Evolutionary conservation across 2,888 invertebrate genomes (phyloP), one percentile per base, ranked within the genome.

Genomic region (Eugnorisma glareosa): DNA sequence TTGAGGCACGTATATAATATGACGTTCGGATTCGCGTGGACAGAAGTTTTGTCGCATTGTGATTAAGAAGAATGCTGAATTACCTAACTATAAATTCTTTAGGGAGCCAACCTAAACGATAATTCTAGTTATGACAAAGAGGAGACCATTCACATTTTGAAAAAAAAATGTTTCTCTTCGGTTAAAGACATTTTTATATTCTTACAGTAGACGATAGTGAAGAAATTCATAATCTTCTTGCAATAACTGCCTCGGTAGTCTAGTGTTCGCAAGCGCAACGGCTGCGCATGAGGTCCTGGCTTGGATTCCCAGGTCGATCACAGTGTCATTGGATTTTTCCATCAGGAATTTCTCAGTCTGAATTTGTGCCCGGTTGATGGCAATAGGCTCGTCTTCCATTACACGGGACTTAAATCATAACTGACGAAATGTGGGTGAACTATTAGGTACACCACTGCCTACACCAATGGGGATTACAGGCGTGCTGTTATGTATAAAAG

Each of bases 41-140:
- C 37, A 67, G 51, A 75, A 81, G 69, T 80, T 69, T 81, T 31
- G 40, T 67, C n/a, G 40, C 28, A 37, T 81, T 61, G 28, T 45
- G 45, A 37, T 67, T 28, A 31, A 59, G 45, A 3, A 40, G n/a
- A 64, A 57, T 48, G 35, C 18, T 7, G 10, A 59, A 13, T 59
- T 40, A 40, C 63, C 15, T n/a, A 7, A 37, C 63, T 63, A 35
- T 24, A 37, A 37, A 37, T 40, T 64, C 40, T 40, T 40, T 15
- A 8, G 64, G n/a, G 64, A 40, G 35, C n/a, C 40, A 40, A 18
- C 15, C 10, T 35, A 37, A 24, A 35, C 31, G 3, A 51, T 43
- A 64, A 64, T 37, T 37, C 4, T 8, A 28, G 21, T 28, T 28
- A 37, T 18, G 21, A 28, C 4, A 1, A 28, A 57, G 15, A 28